Evolutionary conservation across 2,113 vertebrate species (phyloP), one percentile per base, ranked within the genome.

Genomic region (Rhegmatorhina hoffmannsi): DNA sequence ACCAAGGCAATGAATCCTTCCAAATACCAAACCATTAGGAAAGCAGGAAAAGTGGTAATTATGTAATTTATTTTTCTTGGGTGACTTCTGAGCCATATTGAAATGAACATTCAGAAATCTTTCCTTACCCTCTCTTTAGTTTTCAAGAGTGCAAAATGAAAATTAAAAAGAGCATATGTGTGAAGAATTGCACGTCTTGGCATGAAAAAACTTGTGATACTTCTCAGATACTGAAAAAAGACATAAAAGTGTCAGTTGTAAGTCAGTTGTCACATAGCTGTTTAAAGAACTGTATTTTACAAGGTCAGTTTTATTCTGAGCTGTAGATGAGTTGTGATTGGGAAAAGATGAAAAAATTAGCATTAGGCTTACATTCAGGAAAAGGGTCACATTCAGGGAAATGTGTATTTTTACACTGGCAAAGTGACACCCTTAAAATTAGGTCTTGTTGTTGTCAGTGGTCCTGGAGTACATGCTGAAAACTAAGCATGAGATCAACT

Each of bases 21-120:
- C 97, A 99, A 99, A 94, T 99, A 99, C 97, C 99, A 99, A 98
- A 99, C 99, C 90, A 99, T 99, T 95, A 99, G 99, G 95, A 99
- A 99, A 97, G 98, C 99, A 66, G 99, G 99, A 74, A 99, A 99
- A 99, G 98, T 99, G 98, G 99, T 99, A 98, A 98, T 93, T 88
- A 68, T 55, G 89, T 79, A 0, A 5, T 67, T 87, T 90, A 12
- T 44, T 95, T 96, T 84, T 63, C 18, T 73, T 38, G 50, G 34
- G 11, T 36, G 13, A 74, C 10, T 26, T 68, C 26, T 38, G 50
- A 29, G 4, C 78, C 92, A 17, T 12, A 64, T 36, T 31, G 24
- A 64, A 38, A 40, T 43, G 16, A 46, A 6, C 60, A 12, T 60
- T 69, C 36, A 21, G 33, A 58, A 82, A 36, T 55, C 15, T 74